Conservation (phyloP, 2,888 invertebrate genomes). For the Drosophila borborema region DNA sequence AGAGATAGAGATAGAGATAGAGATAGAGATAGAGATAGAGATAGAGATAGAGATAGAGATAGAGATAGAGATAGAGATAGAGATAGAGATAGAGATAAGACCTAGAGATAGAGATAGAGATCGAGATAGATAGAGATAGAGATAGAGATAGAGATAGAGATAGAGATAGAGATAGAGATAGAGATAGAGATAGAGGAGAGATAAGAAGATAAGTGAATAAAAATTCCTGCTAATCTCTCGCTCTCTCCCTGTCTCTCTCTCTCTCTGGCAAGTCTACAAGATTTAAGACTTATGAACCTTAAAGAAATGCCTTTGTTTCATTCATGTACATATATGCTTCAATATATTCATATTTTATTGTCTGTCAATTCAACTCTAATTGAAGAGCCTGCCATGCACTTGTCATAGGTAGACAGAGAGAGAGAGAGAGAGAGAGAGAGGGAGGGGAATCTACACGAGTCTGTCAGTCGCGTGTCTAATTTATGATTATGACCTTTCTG, state of each 20-base stretch:
- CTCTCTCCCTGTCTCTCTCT: too few relatives aligned
- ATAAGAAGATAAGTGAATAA: too few relatives aligned
- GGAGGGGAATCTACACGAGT: constrained; percentile 27
- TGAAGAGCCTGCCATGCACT: constrained; percentile 25
- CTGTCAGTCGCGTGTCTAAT: constrained; percentile 68
- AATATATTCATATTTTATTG: neutral
- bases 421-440: neutral
- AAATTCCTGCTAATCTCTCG: too few relatives aligned
- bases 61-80: neutral
- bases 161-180: neutral
- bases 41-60: neutral
- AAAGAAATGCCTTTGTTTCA: neutral
- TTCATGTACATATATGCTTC: too few relatives aligned
- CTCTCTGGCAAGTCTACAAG: neutral
- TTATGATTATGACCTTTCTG: constrained; percentile 71
- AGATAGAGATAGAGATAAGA: neutral
- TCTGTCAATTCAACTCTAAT: neutral
- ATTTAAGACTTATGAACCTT: neutral
- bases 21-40: neutral
- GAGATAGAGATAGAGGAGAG: too few relatives aligned
- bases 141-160: neutral
- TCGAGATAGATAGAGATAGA: neutral
- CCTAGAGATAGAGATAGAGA: neutral
- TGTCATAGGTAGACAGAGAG: constrained; percentile 28
- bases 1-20: neutral